Evolutionary conservation across 2,113 vertebrate species (phyloP).

Genomic region (Mastomys coucha): DNA sequence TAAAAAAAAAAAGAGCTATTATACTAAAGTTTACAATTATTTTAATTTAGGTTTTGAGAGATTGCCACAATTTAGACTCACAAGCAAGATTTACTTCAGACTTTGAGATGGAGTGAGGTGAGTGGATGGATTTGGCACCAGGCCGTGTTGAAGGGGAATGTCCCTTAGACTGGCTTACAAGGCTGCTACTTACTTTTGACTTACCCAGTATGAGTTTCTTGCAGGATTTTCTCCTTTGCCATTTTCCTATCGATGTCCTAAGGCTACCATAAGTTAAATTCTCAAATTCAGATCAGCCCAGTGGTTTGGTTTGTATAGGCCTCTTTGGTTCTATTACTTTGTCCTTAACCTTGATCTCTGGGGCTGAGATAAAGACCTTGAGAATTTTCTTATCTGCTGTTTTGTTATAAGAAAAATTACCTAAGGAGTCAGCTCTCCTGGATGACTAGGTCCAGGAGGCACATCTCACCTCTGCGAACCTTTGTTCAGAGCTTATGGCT

Average conservation of each 20-base stretch:
- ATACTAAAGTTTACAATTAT: constrained; percentile 58
- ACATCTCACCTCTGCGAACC: constrained; percentile 48
- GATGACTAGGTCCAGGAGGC: background rate
- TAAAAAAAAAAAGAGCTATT: constrained; percentile 20
- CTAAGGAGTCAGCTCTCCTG: constrained; percentile 22
- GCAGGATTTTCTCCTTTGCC: background rate
- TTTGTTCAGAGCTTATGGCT: constrained; percentile 42
- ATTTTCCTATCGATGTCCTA: background rate
- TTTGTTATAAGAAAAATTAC: constrained; percentile 49
- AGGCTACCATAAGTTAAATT: background rate
- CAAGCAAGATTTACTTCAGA: constrained; percentile 14
- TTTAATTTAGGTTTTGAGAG: constrained; percentile 67
- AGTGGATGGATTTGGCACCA: background rate
- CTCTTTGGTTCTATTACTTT: constrained; percentile 53
- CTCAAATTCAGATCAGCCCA: constrained; percentile 34
- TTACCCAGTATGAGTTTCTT: background rate
- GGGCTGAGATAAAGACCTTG: constrained; percentile 38
- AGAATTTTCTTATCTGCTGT: constrained; percentile 19
- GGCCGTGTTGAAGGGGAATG: background rate
- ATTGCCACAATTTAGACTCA: constrained; percentile 38
- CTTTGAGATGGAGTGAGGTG: constrained; percentile 52
- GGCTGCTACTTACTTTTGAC: background rate
- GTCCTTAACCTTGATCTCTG: constrained; percentile 47
- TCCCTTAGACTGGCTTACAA: background rate
- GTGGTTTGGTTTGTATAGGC: background rate